Base-by-base conservation (phyloP, 64 coral and sea anemone genomes). In the Dendrophyllia cribrosa region DNA sequence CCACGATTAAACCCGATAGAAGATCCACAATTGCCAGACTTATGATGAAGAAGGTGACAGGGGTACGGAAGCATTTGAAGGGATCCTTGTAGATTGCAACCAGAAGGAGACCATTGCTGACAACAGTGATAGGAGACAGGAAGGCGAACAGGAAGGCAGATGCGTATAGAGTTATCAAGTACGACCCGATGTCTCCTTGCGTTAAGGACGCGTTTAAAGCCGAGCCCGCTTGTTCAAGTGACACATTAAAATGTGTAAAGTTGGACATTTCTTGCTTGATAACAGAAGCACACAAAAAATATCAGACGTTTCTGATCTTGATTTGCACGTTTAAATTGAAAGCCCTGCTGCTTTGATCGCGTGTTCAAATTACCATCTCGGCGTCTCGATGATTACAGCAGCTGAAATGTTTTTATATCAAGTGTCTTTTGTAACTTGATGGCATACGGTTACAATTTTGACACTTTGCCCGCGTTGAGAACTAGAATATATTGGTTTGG, bases 1-100 rank as follows among this genome's bases (percentile, higher is more conserved):
- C 95, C 9, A 78, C 92, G 11, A 89, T 73, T 48, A 94, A 21
- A 7, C 95, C 95, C 68, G 95, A 90, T n/a, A 96, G 19, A 2
- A 96, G 81, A 66, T 96, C 95, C 7, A 93, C 95, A 9, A 91
- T 24, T 2, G 95, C 95, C 59, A 96, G 82, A n/a, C 95, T 88
- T 25, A 96, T 75, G 43, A 91, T 90, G 20, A 96, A 96, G 55
- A 86, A 89, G 0, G 95, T 90, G 3, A 93, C 83, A 7, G 91
- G 91, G 1, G 91, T 94, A 11, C 95, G 95, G 45, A 93, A 96
- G 45, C 79, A 93, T 48, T 80, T 96, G 7, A 78, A 63, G 23
- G 95, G 91, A 21, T 94, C 92, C 94, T 89, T 93, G 62, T 76
- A 94, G 43, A 96, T 93, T 52, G 95, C 77, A 8, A 61, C 59